Evolutionary conservation across 2,113 vertebrate genomes (phyloP).

Genomic region (Pachypanchax playfairii): DNA sequence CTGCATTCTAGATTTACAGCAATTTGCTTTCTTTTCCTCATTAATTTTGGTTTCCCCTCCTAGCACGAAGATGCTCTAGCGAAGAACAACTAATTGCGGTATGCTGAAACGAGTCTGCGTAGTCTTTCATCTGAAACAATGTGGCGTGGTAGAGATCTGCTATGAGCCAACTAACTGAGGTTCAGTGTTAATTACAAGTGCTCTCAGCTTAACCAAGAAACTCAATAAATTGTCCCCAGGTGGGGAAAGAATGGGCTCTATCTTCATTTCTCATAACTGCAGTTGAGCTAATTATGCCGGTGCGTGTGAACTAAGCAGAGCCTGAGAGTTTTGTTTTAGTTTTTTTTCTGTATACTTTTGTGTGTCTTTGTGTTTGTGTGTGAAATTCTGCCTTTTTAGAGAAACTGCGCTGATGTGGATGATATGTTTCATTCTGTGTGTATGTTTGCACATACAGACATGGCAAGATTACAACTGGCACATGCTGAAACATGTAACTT

Average conservation of each 20-base stretch:
- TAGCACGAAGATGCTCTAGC: slow-evolving; percentile 6
- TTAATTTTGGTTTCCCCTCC: slow-evolving; percentile 6
- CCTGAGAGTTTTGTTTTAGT: neutral
- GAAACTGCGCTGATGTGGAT: slow-evolving; percentile 1
- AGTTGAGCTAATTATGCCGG: slow-evolving; percentile 74
- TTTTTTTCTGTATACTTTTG: slow-evolving; percentile 17
- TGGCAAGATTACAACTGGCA: slow-evolving; percentile 44
- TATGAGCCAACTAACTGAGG: slow-evolving; percentile 46
- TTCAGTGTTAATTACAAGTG: slow-evolving; percentile 74
- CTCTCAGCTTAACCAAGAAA: slow-evolving; percentile 60
- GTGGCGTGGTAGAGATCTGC: slow-evolving; percentile 22
- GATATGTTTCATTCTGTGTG: slow-evolving; percentile 23
- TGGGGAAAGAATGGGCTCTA: slow-evolving; percentile 72
- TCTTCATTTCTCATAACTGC: slow-evolving; percentile 72
- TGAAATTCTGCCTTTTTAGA: neutral
- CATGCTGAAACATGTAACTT: slow-evolving; percentile 52
- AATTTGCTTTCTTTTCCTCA: neutral
- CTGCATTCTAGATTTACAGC: slow-evolving; percentile 10
- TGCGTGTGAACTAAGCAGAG: slow-evolving; percentile 13
- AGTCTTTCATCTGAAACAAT: slow-evolving; percentile 51
- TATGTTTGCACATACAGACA: slow-evolving; percentile 43
- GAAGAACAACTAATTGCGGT: slow-evolving; percentile 25
- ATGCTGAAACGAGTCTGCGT: slow-evolving; percentile 6
- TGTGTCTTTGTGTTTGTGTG: slow-evolving; percentile 27
- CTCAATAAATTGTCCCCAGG: slow-evolving; percentile 77